Evolutionary conservation across 2,888 invertebrate species (phyloP).

Genomic region (Buathra laborator): DNA sequence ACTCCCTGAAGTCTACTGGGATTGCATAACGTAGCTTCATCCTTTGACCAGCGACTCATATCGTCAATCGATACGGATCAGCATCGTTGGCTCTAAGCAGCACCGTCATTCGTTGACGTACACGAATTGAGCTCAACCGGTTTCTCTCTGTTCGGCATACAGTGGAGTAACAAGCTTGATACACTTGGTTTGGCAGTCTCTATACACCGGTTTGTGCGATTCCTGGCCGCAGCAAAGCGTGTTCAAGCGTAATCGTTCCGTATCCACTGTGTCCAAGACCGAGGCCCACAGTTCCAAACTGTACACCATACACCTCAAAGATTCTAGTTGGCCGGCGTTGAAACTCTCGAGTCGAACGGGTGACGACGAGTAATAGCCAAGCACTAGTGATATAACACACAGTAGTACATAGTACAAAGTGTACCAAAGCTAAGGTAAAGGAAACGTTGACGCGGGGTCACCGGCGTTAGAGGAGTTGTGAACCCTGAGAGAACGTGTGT

Average conservation of each 20-base stretch:
- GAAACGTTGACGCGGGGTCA: background rate
- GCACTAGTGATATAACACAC: background rate
- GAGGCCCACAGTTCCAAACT: conserved; percentile 11
- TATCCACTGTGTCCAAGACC: conserved; percentile 49
- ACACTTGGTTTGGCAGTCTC: conserved; percentile 20
- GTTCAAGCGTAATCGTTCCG: conserved; percentile 58
- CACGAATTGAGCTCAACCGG: background rate
- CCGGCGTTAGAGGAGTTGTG: conserved; percentile 12
- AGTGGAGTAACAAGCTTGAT: conserved; percentile 37
- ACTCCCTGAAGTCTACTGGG: background rate
- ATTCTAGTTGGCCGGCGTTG: conserved; percentile 44
- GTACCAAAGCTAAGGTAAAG: conserved; percentile 1
- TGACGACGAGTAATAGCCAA: conserved; percentile 43
- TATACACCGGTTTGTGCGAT: background rate
- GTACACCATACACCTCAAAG: conserved; percentile 53
- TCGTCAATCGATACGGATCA: conserved; percentile 6
- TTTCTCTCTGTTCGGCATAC: conserved; percentile 30
- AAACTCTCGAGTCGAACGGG: conserved; percentile 39
- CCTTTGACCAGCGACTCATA: conserved; percentile 30
- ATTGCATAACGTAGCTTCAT: background rate
- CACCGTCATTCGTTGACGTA: background rate
- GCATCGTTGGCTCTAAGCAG: background rate
- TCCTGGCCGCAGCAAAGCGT: conserved; percentile 26
- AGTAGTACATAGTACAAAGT: conserved; percentile 12
- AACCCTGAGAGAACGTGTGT: background rate